A percentile compares a stretch with the other conserved stretches of the same genome.
Evolutionary conservation across 2,888 invertebrate species (phyloP).

Genomic region (Elysia crispata): DNA sequence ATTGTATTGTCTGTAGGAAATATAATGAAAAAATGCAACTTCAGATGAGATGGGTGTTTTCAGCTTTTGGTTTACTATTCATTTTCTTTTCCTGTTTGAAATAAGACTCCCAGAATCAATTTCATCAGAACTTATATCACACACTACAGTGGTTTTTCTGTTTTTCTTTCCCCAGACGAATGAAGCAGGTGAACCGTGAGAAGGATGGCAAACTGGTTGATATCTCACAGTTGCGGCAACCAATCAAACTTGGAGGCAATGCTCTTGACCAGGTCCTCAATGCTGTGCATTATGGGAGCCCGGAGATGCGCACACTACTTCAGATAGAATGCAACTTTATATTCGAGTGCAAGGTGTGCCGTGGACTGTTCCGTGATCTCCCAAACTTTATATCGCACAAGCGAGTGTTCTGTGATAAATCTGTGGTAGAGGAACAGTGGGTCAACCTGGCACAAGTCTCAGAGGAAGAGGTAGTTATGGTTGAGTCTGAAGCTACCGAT

Average conservation of each 20-base stretch:
- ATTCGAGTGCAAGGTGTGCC: conserved; percentile 92
- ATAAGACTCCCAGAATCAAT: too few species aligned
- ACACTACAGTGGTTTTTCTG: too few species aligned
- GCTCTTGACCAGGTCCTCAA: conserved; percentile 81
- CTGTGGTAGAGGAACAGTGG: conserved; percentile 51
- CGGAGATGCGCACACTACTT: conserved; percentile 87
- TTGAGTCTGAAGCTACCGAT: conserved; percentile 63
- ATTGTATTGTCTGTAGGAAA: too few species aligned
- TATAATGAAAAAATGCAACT: too few species aligned
- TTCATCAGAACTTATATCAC: too few species aligned
- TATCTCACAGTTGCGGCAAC: conserved; percentile 66
- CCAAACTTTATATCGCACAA: conserved; percentile 94
- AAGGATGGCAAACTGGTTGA: conserved; percentile 48
- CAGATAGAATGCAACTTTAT: conserved; percentile 91
- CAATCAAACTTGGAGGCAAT: conserved; percentile 64
- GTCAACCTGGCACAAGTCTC: conserved; percentile 78
- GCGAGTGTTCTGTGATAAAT: conserved; percentile 85
- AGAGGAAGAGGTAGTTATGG: conserved; percentile 63
- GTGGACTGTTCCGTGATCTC: conserved; percentile 90
- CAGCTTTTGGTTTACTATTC: too few species aligned
- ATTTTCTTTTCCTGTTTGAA: too few species aligned
- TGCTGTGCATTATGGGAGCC: conserved; percentile 85
- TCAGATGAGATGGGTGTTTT: too few species aligned
- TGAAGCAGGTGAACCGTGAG: too few species aligned
- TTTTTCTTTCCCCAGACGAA: too few species aligned